Percentiles rank a stretch among this genome's conserved stretches.
Conservation (phyloP, 2,113 vertebrate genomes). For the Cebidichthys violaceus region DNA sequence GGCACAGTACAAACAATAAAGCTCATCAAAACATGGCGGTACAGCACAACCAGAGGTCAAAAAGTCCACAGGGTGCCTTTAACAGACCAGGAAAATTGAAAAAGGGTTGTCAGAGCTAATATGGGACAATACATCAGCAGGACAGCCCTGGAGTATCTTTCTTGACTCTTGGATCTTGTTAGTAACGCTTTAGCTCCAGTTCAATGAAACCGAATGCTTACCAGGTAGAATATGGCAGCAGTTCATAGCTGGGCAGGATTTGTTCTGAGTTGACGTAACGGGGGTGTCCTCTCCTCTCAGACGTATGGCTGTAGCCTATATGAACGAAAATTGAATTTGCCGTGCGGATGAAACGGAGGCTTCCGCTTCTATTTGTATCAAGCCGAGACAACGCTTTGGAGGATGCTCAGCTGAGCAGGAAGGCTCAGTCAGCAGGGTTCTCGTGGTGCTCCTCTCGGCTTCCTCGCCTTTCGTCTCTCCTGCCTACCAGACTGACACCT, state of each 20-base stretch:
- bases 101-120: slow-evolving; percentile 24
- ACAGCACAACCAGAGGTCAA: slow-evolving; percentile 20
- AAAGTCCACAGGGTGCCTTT: slow-evolving; percentile 20
- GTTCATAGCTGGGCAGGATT: slow-evolving; percentile 10
- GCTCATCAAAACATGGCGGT: not conserved
- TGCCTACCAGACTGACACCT: slow-evolving; percentile 78
- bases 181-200: not conserved
- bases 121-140: slow-evolving; percentile 9
- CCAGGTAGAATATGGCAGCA: not conserved
- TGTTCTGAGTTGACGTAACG: slow-evolving; percentile 8
- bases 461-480: slow-evolving; percentile 57
- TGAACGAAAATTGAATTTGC: slow-evolving; percentile 40
- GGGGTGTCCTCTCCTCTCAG: not conserved
- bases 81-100: slow-evolving; percentile 9
- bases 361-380: slow-evolving; percentile 45
- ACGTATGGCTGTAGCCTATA: not conserved
- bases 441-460: slow-evolving; percentile 60
- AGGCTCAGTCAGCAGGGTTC: slow-evolving; percentile 70
- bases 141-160: not conserved
- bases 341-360: slow-evolving; percentile 47
- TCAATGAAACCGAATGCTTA: slow-evolving; percentile 10
- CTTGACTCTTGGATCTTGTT: slow-evolving; percentile 8
- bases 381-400: slow-evolving; percentile 35
- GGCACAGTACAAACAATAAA: not conserved
- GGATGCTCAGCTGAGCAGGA: slow-evolving; percentile 71